Conservation (phyloP, 35 echinoderm and acorn worm species). For the Apostichopus japonicus region DNA sequence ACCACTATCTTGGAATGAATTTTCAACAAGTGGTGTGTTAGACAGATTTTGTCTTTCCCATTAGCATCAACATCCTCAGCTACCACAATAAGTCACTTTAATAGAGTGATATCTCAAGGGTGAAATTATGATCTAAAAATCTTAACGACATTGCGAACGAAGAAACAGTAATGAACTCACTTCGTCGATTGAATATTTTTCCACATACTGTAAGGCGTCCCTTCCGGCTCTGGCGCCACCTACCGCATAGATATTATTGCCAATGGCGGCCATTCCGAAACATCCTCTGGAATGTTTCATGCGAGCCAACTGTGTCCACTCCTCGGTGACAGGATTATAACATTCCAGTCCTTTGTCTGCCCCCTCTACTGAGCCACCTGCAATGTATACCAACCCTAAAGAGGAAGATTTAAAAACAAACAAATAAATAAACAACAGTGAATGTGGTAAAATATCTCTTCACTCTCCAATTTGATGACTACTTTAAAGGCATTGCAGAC, state of each 20-base stretch:
- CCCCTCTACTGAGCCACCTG: constrained; percentile 70
- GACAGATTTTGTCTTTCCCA: too few relatives aligned
- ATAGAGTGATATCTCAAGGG: too few relatives aligned
- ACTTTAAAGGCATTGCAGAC: too few relatives aligned
- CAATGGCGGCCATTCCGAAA: constrained; percentile 66
- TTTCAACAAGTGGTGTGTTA: too few relatives aligned
- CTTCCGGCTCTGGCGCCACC: constrained; percentile 75
- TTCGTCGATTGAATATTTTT: constrained; percentile 77
- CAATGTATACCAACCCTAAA: constrained; percentile 84
- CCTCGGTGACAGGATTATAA: constrained; percentile 94
- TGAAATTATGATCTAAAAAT: too few relatives aligned
- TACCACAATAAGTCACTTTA: too few relatives aligned
- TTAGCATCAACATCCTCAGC: too few relatives aligned
- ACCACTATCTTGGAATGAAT: too few relatives aligned
- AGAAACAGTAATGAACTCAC: constrained; percentile 15
- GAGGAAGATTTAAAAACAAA: neutral
- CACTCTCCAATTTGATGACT: too few relatives aligned
- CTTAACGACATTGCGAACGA: too few relatives aligned
- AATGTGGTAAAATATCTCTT: too few relatives aligned
- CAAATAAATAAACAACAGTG: neutral
- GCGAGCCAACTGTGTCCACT: constrained; percentile 76
- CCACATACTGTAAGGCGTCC: constrained; percentile 76
- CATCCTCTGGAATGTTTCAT: constrained; percentile 78
- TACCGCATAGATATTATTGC: constrained; percentile 80
- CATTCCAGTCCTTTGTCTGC: constrained; percentile 64